A percentile compares a stretch with the other conserved stretches of the same genome.
These are phyloP conservation scores for Rugalucina vietnamica DNA, from an alignment of 2,888 invertebrate species.

Conservation along the genomic window DNA sequence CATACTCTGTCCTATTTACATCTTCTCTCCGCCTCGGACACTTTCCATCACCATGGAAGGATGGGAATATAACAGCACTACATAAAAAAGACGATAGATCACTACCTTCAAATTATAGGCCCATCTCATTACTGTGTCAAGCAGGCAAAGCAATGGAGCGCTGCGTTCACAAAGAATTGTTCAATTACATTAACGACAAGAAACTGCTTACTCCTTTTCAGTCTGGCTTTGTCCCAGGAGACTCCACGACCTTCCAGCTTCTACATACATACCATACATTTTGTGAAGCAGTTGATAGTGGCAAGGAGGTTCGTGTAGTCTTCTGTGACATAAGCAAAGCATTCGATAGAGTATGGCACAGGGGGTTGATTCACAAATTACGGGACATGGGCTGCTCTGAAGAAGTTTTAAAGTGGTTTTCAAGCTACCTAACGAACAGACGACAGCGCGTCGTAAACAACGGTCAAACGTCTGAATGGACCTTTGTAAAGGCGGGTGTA, in stretches of 20 bases:
- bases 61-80: constrained; percentile 21
- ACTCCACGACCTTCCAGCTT: background rate
- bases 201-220: background rate
- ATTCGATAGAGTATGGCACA: background rate
- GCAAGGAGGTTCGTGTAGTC: background rate
- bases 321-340: constrained; percentile 7
- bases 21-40: background rate
- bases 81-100: constrained; percentile 10
- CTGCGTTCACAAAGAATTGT: constrained; percentile 18
- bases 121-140: constrained; percentile 10
- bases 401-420: background rate
- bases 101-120: constrained; percentile 11
- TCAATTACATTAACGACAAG: background rate
- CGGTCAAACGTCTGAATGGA: background rate
- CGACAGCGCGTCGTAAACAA: background rate
- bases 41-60: constrained; percentile 23
- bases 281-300: background rate
- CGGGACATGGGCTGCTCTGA: background rate
- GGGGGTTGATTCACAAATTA: background rate
- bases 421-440: background rate
- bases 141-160: constrained; percentile 26
- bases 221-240: constrained; percentile 8
- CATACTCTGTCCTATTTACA: constrained; percentile 11
- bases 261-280: background rate
- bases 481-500: background rate